phyloP scores from a whole-genome alignment of 2,113 vertebrate genomes.

The Pedionomus torquatus region DNA sequence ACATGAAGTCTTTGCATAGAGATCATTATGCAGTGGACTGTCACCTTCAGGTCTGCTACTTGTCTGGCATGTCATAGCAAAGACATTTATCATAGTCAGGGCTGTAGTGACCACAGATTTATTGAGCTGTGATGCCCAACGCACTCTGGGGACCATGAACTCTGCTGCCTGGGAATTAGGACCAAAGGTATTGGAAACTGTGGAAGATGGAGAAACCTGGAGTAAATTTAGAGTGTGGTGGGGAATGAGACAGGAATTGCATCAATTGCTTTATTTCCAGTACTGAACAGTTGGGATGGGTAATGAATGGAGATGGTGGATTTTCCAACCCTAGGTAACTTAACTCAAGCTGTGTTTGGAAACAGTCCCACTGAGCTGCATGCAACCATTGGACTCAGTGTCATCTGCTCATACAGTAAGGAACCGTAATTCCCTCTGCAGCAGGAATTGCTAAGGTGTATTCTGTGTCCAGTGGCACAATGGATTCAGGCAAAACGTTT shows the following conservation, averaged over 20 bases:
- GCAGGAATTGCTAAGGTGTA: not conserved
- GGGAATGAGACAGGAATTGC: not conserved
- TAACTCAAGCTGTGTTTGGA: not conserved
- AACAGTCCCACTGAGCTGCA: not conserved
- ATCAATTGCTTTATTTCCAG: not conserved
- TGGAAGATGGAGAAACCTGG: not conserved
- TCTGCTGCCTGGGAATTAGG: conserved; percentile 15
- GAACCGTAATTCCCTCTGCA: not conserved
- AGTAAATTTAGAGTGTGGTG: not conserved
- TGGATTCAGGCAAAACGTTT: not conserved
- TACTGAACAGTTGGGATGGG: not conserved
- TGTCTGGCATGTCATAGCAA: not conserved
- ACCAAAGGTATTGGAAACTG: conserved; percentile 1
- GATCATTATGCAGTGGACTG: not conserved
- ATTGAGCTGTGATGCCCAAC: not conserved
- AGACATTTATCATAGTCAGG: conserved; percentile 20
- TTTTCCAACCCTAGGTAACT: not conserved
- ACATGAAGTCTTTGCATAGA: not conserved
- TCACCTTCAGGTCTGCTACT: conserved; percentile 37
- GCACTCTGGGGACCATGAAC: not conserved
- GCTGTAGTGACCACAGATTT: conserved; percentile 22
- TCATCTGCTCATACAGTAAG: not conserved
- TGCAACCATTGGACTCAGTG: not conserved
- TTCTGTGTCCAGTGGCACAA: not conserved
- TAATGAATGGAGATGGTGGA: not conserved